Percentiles rank a stretch among this genome's conserved stretches.
phyloP scores from a whole-genome alignment of 2,113 vertebrate genomes.

The Urocolius indicus region DNA sequence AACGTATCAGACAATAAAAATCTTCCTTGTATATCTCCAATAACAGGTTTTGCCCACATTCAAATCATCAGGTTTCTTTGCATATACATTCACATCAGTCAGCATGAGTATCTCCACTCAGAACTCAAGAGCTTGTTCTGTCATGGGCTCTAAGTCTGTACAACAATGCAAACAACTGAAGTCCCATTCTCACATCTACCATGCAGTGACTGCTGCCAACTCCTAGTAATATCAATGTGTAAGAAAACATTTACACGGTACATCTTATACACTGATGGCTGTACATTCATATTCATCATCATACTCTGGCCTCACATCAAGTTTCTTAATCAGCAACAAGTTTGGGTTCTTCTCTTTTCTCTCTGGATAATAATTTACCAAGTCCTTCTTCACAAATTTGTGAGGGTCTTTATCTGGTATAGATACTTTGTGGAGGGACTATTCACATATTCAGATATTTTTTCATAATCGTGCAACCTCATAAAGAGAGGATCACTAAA shows the following conservation, averaged over 20 bases:
- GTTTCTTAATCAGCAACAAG: background rate
- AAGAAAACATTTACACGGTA: background rate
- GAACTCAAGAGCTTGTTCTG: background rate
- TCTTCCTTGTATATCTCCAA: background rate
- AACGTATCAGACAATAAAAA: background rate
- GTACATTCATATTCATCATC: background rate
- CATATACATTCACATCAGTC: background rate
- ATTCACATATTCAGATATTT: background rate
- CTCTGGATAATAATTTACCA: background rate
- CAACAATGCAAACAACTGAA: accelerated
- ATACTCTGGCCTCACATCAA: background rate
- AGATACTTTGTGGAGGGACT: background rate
- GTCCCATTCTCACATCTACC: background rate
- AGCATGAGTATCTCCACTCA: background rate
- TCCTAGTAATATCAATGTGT: background rate
- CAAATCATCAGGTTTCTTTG: background rate
- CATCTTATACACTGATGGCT: background rate
- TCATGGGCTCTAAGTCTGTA: background rate
- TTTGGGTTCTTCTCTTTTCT: background rate
- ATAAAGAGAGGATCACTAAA: background rate
- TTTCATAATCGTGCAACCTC: background rate
- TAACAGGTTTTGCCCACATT: background rate
- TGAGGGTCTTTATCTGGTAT: background rate
- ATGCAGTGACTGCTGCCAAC: background rate
- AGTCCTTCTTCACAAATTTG: background rate